phyloP scores from a whole-genome alignment of 2,888 invertebrate genomes.

The Blastobasis lacticolella region DNA sequence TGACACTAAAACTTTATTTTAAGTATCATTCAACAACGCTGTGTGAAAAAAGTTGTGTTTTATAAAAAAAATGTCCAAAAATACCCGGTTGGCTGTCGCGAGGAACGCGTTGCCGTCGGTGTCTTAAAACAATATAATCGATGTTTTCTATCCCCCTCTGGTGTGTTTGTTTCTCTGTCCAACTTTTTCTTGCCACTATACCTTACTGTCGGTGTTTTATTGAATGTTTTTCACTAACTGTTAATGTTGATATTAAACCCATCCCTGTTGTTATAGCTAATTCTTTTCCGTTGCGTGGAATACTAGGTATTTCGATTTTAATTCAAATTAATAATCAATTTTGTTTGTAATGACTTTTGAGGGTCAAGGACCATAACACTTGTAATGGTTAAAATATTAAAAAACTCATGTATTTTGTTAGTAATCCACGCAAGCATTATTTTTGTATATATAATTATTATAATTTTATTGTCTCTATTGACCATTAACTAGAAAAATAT shows the following conservation, averaged over 20 bases:
- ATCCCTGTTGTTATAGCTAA: conserved; percentile 29
- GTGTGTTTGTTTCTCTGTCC: conserved; percentile 59
- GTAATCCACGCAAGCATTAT: too few relatives aligned
- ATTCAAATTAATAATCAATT: not conserved
- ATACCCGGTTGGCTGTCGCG: conserved; percentile 65
- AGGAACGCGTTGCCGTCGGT: conserved; percentile 65
- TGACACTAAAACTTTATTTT: too few relatives aligned
- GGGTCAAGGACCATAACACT: too few relatives aligned
- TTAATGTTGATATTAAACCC: conserved; percentile 67
- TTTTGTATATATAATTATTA: too few relatives aligned
- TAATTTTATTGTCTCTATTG: too few relatives aligned
- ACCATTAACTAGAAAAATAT: too few relatives aligned
- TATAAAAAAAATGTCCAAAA: conserved; percentile 42
- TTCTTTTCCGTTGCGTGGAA: conserved; percentile 20
- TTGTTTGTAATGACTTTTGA: not conserved
- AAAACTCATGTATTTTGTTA: too few relatives aligned
- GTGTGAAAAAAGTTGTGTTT: conserved; percentile 6
- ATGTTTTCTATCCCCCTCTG: conserved; percentile 60
- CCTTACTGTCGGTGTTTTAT: conserved; percentile 41
- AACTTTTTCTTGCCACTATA: conserved; percentile 65
- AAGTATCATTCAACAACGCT: not conserved
- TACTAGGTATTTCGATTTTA: conserved; percentile 11
- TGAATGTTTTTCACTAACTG: conserved; percentile 74
- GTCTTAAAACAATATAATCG: conserved; percentile 57
- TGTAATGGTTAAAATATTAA: too few relatives aligned